A percentile compares a stretch with the other conserved stretches of the same genome.
phyloP scores from a whole-genome alignment of 2,113 vertebrate species.

The Neolamprologus longior region DNA sequence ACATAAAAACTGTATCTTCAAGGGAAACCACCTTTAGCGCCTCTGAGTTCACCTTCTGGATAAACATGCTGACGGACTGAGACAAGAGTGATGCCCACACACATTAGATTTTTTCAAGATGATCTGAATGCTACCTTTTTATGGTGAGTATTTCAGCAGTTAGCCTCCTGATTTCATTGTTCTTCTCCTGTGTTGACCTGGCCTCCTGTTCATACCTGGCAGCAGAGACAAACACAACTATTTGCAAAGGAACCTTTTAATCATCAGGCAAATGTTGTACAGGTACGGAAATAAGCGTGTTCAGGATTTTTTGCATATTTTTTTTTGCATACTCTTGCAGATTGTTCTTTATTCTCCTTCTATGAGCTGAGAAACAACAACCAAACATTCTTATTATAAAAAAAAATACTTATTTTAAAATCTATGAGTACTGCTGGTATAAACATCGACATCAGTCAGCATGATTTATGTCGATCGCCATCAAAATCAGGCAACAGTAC shows the following conservation, averaged over 20 bases:
- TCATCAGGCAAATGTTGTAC: background rate
- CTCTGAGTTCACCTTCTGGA: background rate
- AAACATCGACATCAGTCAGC: background rate
- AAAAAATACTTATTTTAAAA: background rate
- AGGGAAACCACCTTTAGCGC: background rate
- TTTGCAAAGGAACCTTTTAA: background rate
- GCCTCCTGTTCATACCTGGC: conserved; percentile 80
- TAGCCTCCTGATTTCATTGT: conserved; percentile 72
- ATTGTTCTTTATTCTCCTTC: background rate
- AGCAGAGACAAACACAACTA: background rate
- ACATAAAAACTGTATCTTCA: background rate
- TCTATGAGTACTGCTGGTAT: background rate
- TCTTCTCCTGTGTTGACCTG: conserved; percentile 76
- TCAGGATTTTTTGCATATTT: background rate
- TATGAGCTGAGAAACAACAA: background rate
- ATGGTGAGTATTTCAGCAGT: conserved; percentile 73
- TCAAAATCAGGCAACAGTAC: background rate
- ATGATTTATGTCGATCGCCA: background rate
- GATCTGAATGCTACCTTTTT: conserved; percentile 69
- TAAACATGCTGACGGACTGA: background rate
- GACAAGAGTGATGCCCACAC: background rate
- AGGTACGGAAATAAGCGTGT: background rate
- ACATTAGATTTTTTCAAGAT: background rate
- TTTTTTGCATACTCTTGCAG: background rate
- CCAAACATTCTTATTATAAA: background rate